Percentiles rank a stretch among this genome's conserved stretches.
Conservation (phyloP, 2,888 invertebrate genomes). For the Pachymerium ferrugineum region DNA sequence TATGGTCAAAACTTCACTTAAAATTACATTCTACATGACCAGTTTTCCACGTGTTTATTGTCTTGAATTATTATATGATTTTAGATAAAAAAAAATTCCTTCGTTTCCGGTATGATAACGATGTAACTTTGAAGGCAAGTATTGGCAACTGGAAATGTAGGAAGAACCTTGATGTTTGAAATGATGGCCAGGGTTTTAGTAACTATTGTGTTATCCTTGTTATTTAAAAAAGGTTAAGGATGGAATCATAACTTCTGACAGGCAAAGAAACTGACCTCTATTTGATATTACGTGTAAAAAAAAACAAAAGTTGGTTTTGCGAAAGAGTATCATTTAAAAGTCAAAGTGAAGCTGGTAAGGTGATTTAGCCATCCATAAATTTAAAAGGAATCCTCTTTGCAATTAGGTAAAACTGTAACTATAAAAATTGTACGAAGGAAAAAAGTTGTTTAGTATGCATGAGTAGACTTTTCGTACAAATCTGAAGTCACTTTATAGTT, state of each 20-base stretch:
- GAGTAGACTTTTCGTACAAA: background rate
- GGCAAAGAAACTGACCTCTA: background rate
- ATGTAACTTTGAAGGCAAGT: background rate
- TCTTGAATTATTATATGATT: background rate
- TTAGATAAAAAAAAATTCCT: too few relatives aligned
- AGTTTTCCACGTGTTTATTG: background rate
- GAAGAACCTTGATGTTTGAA: background rate
- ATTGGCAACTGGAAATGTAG: background rate
- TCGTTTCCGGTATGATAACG: background rate
- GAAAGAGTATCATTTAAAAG: too few relatives aligned
- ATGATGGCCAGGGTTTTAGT: slow-evolving; percentile 5
- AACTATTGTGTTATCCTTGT: background rate
- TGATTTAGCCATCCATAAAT: too few relatives aligned
- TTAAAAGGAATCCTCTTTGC: too few relatives aligned
- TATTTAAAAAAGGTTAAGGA: slow-evolving; percentile 4
- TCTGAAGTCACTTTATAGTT: background rate
- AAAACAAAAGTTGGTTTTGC: too few relatives aligned
- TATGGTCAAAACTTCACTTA: background rate
- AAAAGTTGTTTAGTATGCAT: too few relatives aligned
- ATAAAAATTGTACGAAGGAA: too few relatives aligned
- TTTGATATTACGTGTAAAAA: too few relatives aligned
- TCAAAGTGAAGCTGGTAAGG: too few relatives aligned
- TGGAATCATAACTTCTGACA: background rate
- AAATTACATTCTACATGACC: background rate
- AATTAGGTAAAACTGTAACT: too few relatives aligned